Base-by-base conservation (phyloP, 2,888 invertebrate species). In the Ecliptopera silaceata region DNA sequence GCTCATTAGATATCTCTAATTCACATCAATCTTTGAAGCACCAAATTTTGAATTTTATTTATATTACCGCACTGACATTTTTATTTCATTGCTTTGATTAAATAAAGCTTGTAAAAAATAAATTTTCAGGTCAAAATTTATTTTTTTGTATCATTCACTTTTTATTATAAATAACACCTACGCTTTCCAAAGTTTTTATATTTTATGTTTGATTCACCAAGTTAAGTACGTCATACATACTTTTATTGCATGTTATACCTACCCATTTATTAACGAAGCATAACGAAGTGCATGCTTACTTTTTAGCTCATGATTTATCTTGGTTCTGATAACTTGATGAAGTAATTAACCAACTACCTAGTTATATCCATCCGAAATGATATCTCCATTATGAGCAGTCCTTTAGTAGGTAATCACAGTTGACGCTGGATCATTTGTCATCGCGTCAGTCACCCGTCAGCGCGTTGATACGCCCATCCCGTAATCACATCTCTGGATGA, bases 1-100 rank as follows among this genome's bases (percentile, higher is more conserved):
- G 79, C 88, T 90, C 89, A 90, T 91, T 90, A 90, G 76, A 75
- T 76, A 74, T 73, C 75, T 82, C 89, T 87, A 87, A 88, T 81
- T 78, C 77, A 74, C 88, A 86, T 87, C 79, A 83, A 86, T 88
- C 84, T 87, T 73, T 60, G 72, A 71, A 59, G 68, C 72, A 75
- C 70, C 71, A 65, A 68, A 69, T 66, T 63, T 69, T 69, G 54
- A 63, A 66, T 64, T 63, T 69, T 61, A 69, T 63, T 66, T 65
- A 47, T 61, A 68, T 63, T 41, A 55, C 39, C 1, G 12, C 26
- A 32, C 22, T 17, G 20, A 29, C 29, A 41, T 42, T 46, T 49
- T 36, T 45, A 48, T 29, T 17, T 42, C 26, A 26, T 26, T n/a
- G 2, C 10, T 48, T 17, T 15, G 15, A 15, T 36, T 36, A 15